These are phyloP conservation scores for Electrona antarctica DNA, from an alignment of 2,113 vertebrate species.

Conservation along the genomic window DNA sequence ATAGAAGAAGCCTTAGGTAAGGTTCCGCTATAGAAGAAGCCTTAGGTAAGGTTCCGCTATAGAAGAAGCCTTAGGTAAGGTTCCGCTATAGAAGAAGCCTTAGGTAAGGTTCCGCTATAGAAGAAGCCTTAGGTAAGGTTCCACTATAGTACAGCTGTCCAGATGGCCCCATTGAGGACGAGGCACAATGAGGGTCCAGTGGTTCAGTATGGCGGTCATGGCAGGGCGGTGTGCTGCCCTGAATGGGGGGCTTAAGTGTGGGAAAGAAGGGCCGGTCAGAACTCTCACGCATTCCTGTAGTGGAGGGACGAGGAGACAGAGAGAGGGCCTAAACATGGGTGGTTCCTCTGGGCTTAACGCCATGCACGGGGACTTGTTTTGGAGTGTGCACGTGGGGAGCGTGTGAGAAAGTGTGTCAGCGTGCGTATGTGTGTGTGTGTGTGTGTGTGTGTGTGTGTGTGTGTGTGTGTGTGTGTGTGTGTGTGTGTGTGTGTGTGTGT, in stretches of 20 bases:
- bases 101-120: too few species aligned
- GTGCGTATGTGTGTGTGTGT: not conserved
- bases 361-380: conserved; percentile 48
- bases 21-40: too few species aligned
- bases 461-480: conserved; percentile 8
- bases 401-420: not conserved
- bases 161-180: conserved; percentile 84
- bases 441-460: conserved; percentile 10
- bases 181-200: conserved; percentile 76
- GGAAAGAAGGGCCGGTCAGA: conserved; percentile 63
- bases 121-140: too few species aligned
- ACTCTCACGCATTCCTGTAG: conserved; percentile 73
- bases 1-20: too few species aligned
- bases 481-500: too few species aligned
- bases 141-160: too few species aligned
- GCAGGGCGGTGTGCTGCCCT: conserved; percentile 49
- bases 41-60: too few species aligned
- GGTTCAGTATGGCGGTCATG: conserved; percentile 54
- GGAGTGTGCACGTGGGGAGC: conserved; percentile 18
- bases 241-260: conserved; percentile 67
- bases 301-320: conserved; percentile 6
- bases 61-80: too few species aligned
- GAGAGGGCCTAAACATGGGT: conserved; percentile 39
- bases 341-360: conserved; percentile 53
- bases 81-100: conserved; percentile 13